A percentile compares a stretch with the other conserved stretches of the same genome.
These are phyloP conservation scores for Pristionchus maxplancki DNA, from an alignment of 2,888 invertebrate genomes.

Conservation along the genomic window DNA sequence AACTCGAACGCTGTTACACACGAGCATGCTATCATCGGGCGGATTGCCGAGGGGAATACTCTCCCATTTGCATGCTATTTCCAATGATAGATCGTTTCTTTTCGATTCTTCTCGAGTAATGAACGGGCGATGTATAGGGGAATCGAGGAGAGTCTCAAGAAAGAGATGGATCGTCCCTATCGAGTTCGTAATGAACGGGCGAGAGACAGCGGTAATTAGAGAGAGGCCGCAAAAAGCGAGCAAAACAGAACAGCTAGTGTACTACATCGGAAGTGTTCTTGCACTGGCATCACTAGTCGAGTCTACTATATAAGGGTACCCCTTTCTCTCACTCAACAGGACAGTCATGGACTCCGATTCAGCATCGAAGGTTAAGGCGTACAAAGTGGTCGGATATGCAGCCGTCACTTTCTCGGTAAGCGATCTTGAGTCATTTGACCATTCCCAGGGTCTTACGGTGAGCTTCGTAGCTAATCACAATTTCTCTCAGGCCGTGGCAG, in stretches of 20 bases:
- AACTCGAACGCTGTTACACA: background rate
- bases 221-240: no score
- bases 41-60: background rate
- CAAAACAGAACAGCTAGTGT: background rate
- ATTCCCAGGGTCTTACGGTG: no score
- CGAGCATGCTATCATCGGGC: background rate
- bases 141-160: background rate
- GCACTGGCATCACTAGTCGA: background rate
- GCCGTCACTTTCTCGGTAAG: background rate
- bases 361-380: slow-evolving; percentile 23
- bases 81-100: background rate
- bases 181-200: background rate
- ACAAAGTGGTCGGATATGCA: background rate
- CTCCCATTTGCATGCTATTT: background rate
- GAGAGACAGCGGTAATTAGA: no score
- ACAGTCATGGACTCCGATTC: slow-evolving; percentile 38
- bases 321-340: background rate
- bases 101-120: background rate
- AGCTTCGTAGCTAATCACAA: no score
- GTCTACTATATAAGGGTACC: background rate
- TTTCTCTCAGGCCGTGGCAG: slow-evolving; percentile 35
- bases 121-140: background rate
- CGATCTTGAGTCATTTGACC: background rate
- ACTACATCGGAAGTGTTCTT: background rate
- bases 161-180: background rate